Conservation (phyloP, 1,140 invertebrate species). For the Euwallacea similis region DNA sequence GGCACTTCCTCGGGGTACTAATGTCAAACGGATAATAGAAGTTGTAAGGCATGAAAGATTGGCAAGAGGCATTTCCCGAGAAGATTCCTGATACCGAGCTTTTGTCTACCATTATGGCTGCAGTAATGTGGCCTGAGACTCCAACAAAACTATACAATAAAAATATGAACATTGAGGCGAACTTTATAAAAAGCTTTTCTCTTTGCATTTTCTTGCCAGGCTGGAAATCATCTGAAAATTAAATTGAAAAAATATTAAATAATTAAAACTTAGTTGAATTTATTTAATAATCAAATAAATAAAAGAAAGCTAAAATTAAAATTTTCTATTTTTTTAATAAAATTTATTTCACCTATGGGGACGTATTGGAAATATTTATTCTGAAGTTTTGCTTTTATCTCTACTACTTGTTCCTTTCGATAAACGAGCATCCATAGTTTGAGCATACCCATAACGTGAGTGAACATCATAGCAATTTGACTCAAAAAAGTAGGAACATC, state of each 20-base stretch:
- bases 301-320: too few relatives aligned
- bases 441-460: conserved; percentile 34
- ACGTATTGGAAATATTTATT: conserved; percentile 32
- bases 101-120: conserved; percentile 17
- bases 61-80: conserved; percentile 18
- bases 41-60: conserved; percentile 22
- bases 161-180: conserved; percentile 23
- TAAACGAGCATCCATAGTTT: conserved; percentile 36
- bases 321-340: too few relatives aligned
- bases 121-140: conserved; percentile 22
- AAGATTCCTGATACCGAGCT: conserved; percentile 11
- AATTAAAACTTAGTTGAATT: not conserved
- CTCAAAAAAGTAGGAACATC: conserved; percentile 25
- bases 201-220: conserved; percentile 20
- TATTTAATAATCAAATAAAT: too few relatives aligned
- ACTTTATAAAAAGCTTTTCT: conserved; percentile 4
- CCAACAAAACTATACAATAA: conserved; percentile 29
- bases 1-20: conserved; percentile 17
- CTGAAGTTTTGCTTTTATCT: conserved; percentile 31
- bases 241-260: not conserved
- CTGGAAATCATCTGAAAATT: conserved; percentile 26
- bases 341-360: conserved; percentile 5
- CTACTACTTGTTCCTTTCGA: conserved; percentile 14
- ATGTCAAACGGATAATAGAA: conserved; percentile 33
- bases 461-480: conserved; percentile 45